Evolutionary conservation across 2,113 vertebrate genomes (phyloP).

Genomic region (Sebastes fasciatus): DNA sequence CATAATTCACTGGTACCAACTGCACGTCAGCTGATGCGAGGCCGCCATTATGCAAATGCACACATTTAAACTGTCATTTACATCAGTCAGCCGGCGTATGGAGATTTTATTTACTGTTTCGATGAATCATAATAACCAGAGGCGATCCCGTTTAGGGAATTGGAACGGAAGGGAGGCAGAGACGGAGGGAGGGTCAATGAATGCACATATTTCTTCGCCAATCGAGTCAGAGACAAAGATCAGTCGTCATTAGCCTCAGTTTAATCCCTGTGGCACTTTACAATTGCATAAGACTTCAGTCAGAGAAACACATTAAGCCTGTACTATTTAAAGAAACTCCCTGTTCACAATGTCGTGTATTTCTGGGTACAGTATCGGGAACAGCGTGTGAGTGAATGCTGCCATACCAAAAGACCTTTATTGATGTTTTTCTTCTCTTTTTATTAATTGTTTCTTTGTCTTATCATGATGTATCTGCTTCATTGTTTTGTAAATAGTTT

Average conservation of each 20-base stretch:
- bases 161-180: constrained; percentile 45
- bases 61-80: constrained; percentile 63
- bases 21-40: constrained; percentile 62
- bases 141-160: constrained; percentile 37
- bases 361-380: background rate
- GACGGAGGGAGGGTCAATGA: constrained; percentile 50
- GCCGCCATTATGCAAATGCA: constrained; percentile 67
- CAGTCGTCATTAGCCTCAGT: constrained; percentile 66
- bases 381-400: background rate
- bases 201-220: constrained; percentile 63
- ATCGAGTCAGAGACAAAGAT: constrained; percentile 60
- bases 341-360: background rate
- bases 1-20: constrained; percentile 61
- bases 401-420: background rate
- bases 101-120: constrained; percentile 76
- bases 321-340: constrained; percentile 12
- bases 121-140: constrained; percentile 65
- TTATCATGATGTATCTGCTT: background rate
- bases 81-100: constrained; percentile 48
- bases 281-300: constrained; percentile 26
- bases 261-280: constrained; percentile 48
- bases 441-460: background rate
- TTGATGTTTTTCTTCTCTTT: background rate
- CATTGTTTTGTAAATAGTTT: background rate
- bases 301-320: constrained; percentile 12